Evolutionary conservation across 1,140 invertebrate genomes (phyloP).

Genomic region (Elysia chlorotica): DNA sequence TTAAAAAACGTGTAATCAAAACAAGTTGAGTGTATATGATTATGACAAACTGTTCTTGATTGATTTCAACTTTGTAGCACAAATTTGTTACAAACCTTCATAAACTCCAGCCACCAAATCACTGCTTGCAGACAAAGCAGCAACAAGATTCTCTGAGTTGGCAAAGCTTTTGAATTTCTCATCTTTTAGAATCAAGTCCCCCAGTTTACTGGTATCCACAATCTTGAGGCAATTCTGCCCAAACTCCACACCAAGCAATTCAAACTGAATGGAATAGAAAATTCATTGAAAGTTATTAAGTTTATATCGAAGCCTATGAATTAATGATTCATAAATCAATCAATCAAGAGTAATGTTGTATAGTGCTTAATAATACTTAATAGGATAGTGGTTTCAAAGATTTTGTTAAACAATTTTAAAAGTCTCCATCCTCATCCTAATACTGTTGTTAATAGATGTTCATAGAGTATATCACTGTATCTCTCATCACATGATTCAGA

Average conservation of each 20-base stretch:
- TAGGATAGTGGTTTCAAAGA: neutral
- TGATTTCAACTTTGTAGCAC: too few relatives aligned
- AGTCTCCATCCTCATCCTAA: neutral
- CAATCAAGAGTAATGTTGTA: neutral
- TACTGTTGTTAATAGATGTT: neutral
- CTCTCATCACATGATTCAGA: neutral
- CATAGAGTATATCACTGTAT: neutral
- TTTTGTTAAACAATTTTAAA: neutral
- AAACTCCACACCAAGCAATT: neutral
- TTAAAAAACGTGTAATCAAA: slow-evolving; percentile 21
- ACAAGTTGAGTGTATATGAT: slow-evolving; percentile 25
- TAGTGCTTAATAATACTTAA: neutral
- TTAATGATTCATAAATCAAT: neutral
- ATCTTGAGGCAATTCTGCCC: neutral
- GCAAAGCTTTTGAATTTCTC: neutral
- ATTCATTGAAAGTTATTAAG: neutral
- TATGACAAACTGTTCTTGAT: too few relatives aligned
- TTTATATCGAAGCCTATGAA: neutral
- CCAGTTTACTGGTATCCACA: neutral
- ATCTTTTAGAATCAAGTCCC: neutral
- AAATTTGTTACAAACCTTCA: slow-evolving; percentile 65
- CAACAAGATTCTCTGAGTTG: neutral
- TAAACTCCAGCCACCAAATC: slow-evolving; percentile 76
- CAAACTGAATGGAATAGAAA: neutral
- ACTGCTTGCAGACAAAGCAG: slow-evolving; percentile 78